phyloP scores from a whole-genome alignment of 2,797 vertebrate species.

The Rousettus madagascariensis region DNA sequence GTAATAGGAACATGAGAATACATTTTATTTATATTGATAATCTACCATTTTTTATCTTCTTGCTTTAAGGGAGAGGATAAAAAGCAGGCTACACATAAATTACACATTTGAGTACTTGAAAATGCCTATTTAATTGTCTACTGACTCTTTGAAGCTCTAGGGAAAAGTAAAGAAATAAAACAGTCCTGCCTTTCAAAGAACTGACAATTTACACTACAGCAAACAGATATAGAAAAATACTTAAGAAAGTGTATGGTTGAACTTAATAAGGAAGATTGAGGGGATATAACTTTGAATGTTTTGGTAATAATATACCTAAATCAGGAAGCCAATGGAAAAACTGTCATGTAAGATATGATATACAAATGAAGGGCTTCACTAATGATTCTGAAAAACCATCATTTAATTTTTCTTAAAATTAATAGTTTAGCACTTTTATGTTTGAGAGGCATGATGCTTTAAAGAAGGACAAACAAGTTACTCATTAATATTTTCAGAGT shows the following conservation, averaged over 20 bases:
- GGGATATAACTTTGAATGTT: background rate
- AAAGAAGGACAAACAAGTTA: background rate
- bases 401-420: slow-evolving; percentile 8
- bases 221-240: background rate
- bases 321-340: background rate
- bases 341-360: background rate
- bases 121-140: background rate
- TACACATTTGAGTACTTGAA: background rate
- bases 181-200: background rate
- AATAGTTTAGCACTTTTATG: background rate
- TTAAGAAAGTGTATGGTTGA: background rate
- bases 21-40: background rate
- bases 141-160: background rate
- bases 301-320: background rate
- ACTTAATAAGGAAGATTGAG: background rate
- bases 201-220: background rate
- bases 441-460: background rate
- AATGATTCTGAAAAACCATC: background rate
- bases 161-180: background rate
- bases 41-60: background rate
- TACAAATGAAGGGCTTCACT: background rate
- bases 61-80: background rate
- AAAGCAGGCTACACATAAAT: background rate
- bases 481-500: background rate
- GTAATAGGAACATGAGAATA: background rate